Base-by-base conservation (phyloP, 2,113 vertebrate species). In the Neodontobutis hainanensis region DNA sequence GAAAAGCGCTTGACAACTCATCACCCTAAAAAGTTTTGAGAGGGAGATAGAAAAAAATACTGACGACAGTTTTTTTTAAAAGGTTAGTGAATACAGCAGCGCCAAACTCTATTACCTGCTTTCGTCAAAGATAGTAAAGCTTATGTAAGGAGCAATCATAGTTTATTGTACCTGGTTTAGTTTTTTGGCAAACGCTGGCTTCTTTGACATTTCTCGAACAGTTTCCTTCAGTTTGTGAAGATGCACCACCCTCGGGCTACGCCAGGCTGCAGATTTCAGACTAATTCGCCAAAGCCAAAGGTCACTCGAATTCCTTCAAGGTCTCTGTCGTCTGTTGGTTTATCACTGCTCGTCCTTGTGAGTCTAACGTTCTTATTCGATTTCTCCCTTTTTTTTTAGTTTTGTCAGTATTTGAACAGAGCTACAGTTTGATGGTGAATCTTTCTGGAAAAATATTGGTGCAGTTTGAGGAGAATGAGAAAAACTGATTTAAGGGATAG, bases 251-350 rank as follows among this genome's bases (percentile, higher is more conserved):
- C 90, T 72, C 55, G 61, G 81, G 93, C 81, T 81, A 88, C 36
- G 61, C 56, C 57, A 82, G 77, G 57, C 69, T 65, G 77, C 81
- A 86, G 75, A 53, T 75, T 72, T 75, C 86, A 85, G 90, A 89
- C 84, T 84, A 70, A 81, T 91, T 91, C 83, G 57, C 85, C 68
- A 59, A 59, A 69, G 88, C 81, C 73, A 71, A 53, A 11, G 82
- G 92, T 90, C 90, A 87, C 55, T 57, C 84, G 77, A 86, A 82
- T 87, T 85, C 83, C 67, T 83, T 52, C 55, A 65, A 77, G 49
- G 49, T 73, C 75, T 72, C 53, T 58, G 6, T 35, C 36, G 19
- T 44, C 61, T 11, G 8, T 36, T 51, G 85, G 70, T 72, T 57
- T 72, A 63, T 68, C 56, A 40, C 52, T 51, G 48, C 43, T 61